phyloP scores from a whole-genome alignment of 2,888 invertebrate genomes.

The Subacronicta megacephala region DNA sequence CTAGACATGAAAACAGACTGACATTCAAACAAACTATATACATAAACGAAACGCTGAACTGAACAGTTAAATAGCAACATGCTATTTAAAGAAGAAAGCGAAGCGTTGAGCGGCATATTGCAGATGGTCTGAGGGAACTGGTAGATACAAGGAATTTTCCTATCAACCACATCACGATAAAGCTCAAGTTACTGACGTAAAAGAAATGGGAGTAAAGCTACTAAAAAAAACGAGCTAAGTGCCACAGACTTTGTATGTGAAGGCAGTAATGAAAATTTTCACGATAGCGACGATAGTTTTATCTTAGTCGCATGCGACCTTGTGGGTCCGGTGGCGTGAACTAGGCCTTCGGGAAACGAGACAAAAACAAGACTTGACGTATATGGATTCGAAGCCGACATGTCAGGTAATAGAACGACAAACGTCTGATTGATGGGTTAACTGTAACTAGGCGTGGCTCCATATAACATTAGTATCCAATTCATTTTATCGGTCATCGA shows the following conservation, averaged over 20 bases:
- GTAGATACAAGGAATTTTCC: conserved; percentile 17
- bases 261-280: conserved; percentile 59
- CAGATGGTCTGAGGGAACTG: conserved; percentile 55
- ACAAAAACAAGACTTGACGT: conserved; percentile 81
- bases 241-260: conserved; percentile 54
- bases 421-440: conserved; percentile 80
- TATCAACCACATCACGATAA: conserved; percentile 20
- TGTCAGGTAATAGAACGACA: conserved; percentile 71
- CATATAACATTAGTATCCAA: conserved; percentile 61
- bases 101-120: conserved; percentile 65
- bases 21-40: conserved; percentile 65
- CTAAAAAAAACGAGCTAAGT: conserved; percentile 43
- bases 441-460: conserved; percentile 76
- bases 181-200: conserved; percentile 30
- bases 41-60: conserved; percentile 66
- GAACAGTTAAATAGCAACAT: conserved; percentile 62
- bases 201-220: conserved; percentile 35
- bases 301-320: conserved; percentile 73
- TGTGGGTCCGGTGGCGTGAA: conserved; percentile 73
- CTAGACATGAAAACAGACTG: conserved; percentile 67
- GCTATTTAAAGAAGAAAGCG: conserved; percentile 76
- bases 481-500: conserved; percentile 69
- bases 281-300: conserved; percentile 53
- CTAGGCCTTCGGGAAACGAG: conserved; percentile 81
- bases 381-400: conserved; percentile 73